Conservation (phyloP, 2,888 invertebrate genomes). For the Epinotia bilunana region DNA sequence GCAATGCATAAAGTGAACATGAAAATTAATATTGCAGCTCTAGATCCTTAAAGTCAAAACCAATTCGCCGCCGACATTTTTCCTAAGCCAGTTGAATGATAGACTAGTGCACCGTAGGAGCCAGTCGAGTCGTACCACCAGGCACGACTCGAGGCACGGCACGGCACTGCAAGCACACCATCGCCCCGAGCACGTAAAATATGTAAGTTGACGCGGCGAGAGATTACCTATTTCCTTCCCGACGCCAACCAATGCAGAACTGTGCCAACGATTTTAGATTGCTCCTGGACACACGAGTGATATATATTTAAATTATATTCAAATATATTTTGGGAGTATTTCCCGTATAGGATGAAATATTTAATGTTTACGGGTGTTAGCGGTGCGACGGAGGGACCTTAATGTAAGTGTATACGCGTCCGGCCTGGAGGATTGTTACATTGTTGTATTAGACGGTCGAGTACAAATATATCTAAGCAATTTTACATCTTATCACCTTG, state of each 20-base stretch:
- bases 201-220: background rate
- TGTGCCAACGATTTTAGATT: slow-evolving; percentile 42
- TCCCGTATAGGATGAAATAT: slow-evolving; percentile 31
- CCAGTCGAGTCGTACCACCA: background rate
- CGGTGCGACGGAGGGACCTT: slow-evolving; percentile 42
- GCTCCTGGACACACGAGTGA: slow-evolving; percentile 16
- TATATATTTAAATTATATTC: slow-evolving; percentile 32
- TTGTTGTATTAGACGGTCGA: slow-evolving; percentile 7
- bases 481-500: background rate
- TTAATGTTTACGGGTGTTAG: slow-evolving; percentile 33
- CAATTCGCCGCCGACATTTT: too few species aligned
- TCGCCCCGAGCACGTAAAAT: background rate
- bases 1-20: too few species aligned
- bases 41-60: too few species aligned
- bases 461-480: background rate
- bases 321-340: slow-evolving; percentile 42
- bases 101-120: too few species aligned
- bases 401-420: slow-evolving; percentile 42
- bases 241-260: slow-evolving; percentile 13
- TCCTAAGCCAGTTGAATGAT: too few species aligned
- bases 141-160: background rate
- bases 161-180: background rate
- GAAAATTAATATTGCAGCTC: too few species aligned
- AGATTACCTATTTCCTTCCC: background rate
- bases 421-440: slow-evolving; percentile 31